Evolutionary conservation across 2,888 invertebrate species (phyloP).

Genomic region (Drepanosiphum platanoidis): DNA sequence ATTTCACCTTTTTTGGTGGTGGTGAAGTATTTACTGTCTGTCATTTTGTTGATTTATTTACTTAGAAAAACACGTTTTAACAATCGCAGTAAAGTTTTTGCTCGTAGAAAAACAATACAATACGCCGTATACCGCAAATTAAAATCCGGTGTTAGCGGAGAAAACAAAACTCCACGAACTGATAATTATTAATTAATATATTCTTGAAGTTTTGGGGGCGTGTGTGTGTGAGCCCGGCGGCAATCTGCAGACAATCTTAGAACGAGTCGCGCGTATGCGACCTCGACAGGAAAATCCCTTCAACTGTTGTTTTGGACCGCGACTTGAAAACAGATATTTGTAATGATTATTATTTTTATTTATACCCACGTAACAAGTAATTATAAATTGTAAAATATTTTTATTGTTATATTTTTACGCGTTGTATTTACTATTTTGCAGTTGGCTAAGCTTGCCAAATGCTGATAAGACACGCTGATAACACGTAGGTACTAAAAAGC

Average conservation of each 20-base stretch:
- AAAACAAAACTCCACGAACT: no score
- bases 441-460: not conserved
- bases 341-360: not conserved
- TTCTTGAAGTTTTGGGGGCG: not conserved
- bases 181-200: no score
- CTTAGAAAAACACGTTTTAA: not conserved
- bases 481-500: no score
- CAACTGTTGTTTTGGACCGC: not conserved
- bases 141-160: no score
- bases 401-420: not conserved
- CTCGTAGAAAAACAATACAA: not conserved
- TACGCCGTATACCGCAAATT: not conserved
- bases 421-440: not conserved
- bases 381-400: not conserved
- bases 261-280: not conserved
- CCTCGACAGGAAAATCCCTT: not conserved
- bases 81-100: not conserved
- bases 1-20: slow-evolving; percentile 99
- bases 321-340: not conserved
- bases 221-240: not conserved
- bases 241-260: not conserved
- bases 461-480: not conserved
- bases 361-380: not conserved
- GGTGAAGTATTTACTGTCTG: slow-evolving; percentile 99
- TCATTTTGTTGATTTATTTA: slow-evolving; percentile 74